Conservation (phyloP, 2,797 vertebrate genomes). For the Poeciliopsis turneri region DNA sequence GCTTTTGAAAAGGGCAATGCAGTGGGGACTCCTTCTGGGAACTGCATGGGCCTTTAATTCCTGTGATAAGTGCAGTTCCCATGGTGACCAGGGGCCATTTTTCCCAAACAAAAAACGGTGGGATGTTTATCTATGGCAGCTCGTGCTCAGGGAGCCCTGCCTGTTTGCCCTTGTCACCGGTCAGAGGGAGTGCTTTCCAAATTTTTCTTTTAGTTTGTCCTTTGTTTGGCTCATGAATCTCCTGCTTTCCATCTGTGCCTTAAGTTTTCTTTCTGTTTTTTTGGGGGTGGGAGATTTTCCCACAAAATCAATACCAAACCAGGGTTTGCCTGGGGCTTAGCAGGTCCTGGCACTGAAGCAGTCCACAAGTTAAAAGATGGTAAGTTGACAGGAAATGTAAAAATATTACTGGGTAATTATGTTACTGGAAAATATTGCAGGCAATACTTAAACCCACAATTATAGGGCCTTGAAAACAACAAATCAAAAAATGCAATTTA, state of each 20-base stretch:
- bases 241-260: slow-evolving; percentile 12
- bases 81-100: slow-evolving; percentile 84
- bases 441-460: too few relatives aligned
- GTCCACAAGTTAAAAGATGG: too few relatives aligned
- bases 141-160: slow-evolving; percentile 78
- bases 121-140: slow-evolving; percentile 88
- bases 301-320: too few relatives aligned
- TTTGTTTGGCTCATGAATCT: slow-evolving; percentile 44
- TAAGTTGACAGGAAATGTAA: too few relatives aligned
- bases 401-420: too few relatives aligned
- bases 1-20: slow-evolving; percentile 75
- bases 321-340: too few relatives aligned
- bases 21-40: slow-evolving; percentile 82
- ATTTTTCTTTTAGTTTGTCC: slow-evolving; percentile 23
- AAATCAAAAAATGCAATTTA: too few relatives aligned
- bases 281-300: not conserved
- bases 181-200: slow-evolving; percentile 53
- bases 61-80: slow-evolving; percentile 89
- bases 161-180: slow-evolving; percentile 84
- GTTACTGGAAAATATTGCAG: too few relatives aligned
- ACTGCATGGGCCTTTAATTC: slow-evolving; percentile 87
- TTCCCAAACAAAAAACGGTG: slow-evolving; percentile 88
- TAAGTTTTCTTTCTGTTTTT: not conserved
- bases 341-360: too few relatives aligned
- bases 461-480: too few relatives aligned